Percentiles rank a stretch among this genome's conserved stretches.
phyloP scores from a whole-genome alignment of 2,113 vertebrate species.

The Piprites chloris region DNA sequence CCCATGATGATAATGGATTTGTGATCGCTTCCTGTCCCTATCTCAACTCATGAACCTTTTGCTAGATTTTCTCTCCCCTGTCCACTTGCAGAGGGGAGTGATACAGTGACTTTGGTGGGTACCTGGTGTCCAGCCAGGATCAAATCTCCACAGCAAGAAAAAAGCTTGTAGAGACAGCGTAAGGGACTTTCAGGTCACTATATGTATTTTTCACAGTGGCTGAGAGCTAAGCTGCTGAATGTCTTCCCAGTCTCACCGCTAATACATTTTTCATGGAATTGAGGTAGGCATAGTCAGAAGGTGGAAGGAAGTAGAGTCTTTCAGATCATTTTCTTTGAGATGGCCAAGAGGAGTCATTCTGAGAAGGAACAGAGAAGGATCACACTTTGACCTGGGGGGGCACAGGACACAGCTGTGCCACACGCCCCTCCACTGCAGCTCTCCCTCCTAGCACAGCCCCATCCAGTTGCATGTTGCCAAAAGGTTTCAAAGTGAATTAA shows the following conservation, averaged over 20 bases:
- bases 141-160: neutral
- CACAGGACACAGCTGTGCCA: neutral
- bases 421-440: fast-evolving
- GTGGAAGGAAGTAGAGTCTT: neutral
- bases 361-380: neutral
- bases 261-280: neutral
- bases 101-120: neutral
- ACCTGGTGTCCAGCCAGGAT: neutral
- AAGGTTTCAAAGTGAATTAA: neutral
- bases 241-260: neutral
- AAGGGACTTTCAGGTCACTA: neutral
- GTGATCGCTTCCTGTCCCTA: neutral
- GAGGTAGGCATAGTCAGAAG: neutral
- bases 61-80: neutral
- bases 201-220: neutral
- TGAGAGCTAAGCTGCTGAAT: neutral
- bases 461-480: neutral
- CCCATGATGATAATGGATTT: neutral
- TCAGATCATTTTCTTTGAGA: neutral
- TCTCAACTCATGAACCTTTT: neutral
- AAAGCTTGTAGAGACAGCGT: fast-evolving
- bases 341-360: neutral
- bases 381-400: no score
- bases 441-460: neutral
- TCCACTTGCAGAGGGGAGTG: neutral